phyloP scores from a whole-genome alignment of 2,888 invertebrate species.

The Galerucella calmariensis region DNA sequence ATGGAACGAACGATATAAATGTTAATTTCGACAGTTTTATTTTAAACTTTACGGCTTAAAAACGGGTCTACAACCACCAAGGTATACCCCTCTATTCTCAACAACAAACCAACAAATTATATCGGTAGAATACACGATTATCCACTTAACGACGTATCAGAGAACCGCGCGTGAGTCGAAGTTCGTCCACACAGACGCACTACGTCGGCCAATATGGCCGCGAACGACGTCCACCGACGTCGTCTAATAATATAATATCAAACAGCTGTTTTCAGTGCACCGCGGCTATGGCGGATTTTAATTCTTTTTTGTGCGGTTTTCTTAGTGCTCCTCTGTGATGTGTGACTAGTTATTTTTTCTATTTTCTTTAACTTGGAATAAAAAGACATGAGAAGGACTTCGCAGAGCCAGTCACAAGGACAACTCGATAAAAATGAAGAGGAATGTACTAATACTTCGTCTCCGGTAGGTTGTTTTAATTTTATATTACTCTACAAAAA shows the following conservation, averaged over 20 bases:
- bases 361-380: conserved; percentile 24
- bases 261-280: conserved; percentile 46
- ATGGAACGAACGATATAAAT: background rate
- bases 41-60: background rate
- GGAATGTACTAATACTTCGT: conserved; percentile 67
- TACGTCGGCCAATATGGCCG: conserved; percentile 46
- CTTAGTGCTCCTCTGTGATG: conserved; percentile 27
- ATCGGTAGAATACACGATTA: conserved; percentile 4
- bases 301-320: conserved; percentile 15
- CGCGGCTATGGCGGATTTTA: conserved; percentile 43
- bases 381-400: conserved; percentile 56
- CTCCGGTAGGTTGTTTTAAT: conserved; percentile 63
- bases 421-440: conserved; percentile 67
- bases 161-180: conserved; percentile 16
- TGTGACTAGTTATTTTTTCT: conserved; percentile 36
- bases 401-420: conserved; percentile 57
- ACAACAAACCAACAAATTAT: background rate
- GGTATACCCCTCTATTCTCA: background rate
- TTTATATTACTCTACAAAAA: background rate
- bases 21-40: background rate
- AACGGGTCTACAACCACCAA: background rate
- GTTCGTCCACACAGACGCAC: conserved; percentile 25
- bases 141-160: conserved; percentile 5
- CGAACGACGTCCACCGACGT: conserved; percentile 50
- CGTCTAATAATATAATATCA: conserved; percentile 10